Percentiles rank a stretch among this genome's conserved stretches.
These are phyloP conservation scores for Diplogasteroides magnus DNA, from an alignment of 1,140 invertebrate genomes.

Conservation along the genomic window DNA sequence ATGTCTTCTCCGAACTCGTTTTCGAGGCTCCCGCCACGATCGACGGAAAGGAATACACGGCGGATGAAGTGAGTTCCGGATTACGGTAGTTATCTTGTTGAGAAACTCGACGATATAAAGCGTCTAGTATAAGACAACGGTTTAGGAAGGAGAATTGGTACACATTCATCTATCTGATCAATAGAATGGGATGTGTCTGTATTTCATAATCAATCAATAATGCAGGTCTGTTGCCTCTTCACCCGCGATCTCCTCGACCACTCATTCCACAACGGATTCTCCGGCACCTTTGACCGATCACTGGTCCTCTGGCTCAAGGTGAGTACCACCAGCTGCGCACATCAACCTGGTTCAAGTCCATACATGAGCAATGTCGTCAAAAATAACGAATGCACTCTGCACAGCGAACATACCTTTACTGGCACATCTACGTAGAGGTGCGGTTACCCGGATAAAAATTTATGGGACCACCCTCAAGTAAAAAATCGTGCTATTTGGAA, in stretches of 20 bases:
- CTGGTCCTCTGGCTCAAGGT: conserved; percentile 63
- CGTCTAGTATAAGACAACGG: not conserved
- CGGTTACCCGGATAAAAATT: too few species aligned
- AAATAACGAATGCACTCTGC: too few species aligned
- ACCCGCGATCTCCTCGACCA: conserved; percentile 64
- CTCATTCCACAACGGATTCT: conserved; percentile 64
- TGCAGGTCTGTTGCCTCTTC: conserved; percentile 16
- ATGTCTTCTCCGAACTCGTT: conserved; percentile 68
- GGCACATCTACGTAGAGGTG: too few species aligned
- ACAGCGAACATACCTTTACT: too few species aligned
- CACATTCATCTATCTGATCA: too few species aligned
- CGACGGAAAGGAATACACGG: conserved; percentile 63
- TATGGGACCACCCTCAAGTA: too few species aligned
- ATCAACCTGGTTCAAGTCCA: too few species aligned
- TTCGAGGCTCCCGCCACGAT: conserved; percentile 61
- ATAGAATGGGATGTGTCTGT: too few species aligned
- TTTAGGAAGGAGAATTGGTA: too few species aligned
- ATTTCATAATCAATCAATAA: not conserved
- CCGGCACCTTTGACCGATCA: conserved; percentile 64
- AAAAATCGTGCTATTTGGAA: too few species aligned
- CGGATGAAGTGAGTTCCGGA: conserved; percentile 57
- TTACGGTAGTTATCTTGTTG: not conserved
- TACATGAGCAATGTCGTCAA: too few species aligned
- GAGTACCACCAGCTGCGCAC: conserved; percentile 10
- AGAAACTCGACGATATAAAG: too few species aligned